phyloP scores from a whole-genome alignment of 2,888 invertebrate genomes.

The Lucinisca nassula region DNA sequence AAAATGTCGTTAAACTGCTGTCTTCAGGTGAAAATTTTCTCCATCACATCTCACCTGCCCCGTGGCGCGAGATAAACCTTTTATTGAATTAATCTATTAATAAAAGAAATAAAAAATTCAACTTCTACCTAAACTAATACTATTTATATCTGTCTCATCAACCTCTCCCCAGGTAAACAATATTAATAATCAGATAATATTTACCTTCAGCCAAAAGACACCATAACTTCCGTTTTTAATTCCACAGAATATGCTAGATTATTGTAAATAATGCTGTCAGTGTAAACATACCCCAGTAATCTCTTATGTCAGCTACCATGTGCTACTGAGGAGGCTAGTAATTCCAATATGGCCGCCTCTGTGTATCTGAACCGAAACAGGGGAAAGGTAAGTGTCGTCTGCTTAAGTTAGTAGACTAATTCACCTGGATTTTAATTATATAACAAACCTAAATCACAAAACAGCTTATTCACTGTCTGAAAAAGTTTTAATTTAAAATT shows the following conservation, averaged over 20 bases:
- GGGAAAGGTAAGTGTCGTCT: not conserved
- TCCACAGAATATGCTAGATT: not conserved
- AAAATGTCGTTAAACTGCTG: not conserved
- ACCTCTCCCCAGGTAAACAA: not conserved
- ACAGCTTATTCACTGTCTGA: not conserved
- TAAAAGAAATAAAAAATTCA: not conserved
- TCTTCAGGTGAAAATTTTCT: not conserved
- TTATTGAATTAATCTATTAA: not conserved
- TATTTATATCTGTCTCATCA: not conserved
- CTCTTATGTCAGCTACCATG: constrained; percentile 4
- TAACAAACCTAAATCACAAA: not conserved
- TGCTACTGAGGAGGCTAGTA: not conserved
- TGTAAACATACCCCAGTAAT: not conserved
- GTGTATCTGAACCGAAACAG: not conserved
- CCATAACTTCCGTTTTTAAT: not conserved
- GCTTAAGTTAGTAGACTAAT: not conserved
- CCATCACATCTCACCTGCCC: not conserved
- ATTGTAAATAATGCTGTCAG: not conserved
- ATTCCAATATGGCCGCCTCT: constrained; percentile 8
- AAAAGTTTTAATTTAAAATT: not conserved
- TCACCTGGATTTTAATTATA: not conserved
- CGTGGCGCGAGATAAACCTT: not conserved
- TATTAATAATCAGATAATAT: not conserved
- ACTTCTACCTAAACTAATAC: not conserved
- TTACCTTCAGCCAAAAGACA: not conserved